Evolutionary conservation across 2,888 invertebrate genomes (phyloP).

Genomic region (Sinohyriopsis cumingii): DNA sequence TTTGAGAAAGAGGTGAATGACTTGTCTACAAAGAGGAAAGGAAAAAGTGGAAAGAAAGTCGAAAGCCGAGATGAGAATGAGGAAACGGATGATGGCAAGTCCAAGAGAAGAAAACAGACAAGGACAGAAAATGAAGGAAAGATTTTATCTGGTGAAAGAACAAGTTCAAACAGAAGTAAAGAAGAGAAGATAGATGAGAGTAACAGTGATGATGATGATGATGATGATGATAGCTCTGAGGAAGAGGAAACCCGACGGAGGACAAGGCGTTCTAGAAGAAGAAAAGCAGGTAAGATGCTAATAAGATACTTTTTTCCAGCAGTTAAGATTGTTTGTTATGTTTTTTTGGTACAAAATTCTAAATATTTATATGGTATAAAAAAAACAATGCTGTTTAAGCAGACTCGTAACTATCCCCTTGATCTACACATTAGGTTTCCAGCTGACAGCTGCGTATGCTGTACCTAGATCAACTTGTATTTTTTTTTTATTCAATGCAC

Average conservation of each 20-base stretch:
- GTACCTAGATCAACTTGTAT: too few relatives aligned
- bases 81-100: constrained; percentile 2
- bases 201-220: constrained; percentile 6
- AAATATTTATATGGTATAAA: too few relatives aligned
- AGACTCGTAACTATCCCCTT: too few relatives aligned
- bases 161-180: constrained; percentile 12
- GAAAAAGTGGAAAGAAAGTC: constrained; percentile 3
- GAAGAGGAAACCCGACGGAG: constrained; percentile 8
- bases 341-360: too few relatives aligned
- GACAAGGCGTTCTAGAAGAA: constrained; percentile 10
- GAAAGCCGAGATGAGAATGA: constrained; percentile 2
- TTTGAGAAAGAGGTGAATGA: constrained; percentile 2
- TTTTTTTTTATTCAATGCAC: too few relatives aligned
- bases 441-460: too few relatives aligned
- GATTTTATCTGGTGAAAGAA: constrained; percentile 6
- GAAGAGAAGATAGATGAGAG: constrained; percentile 11
- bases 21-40: constrained; percentile 5
- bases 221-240: constrained; percentile 5
- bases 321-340: too few relatives aligned
- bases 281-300: constrained; percentile 6
- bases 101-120: constrained; percentile 2
- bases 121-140: constrained; percentile 20
- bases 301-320: too few relatives aligned
- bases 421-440: too few relatives aligned
- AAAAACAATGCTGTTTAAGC: too few relatives aligned